Base-by-base conservation (phyloP, 2,113 vertebrate genomes). In the Rhizomys pruinosus region DNA sequence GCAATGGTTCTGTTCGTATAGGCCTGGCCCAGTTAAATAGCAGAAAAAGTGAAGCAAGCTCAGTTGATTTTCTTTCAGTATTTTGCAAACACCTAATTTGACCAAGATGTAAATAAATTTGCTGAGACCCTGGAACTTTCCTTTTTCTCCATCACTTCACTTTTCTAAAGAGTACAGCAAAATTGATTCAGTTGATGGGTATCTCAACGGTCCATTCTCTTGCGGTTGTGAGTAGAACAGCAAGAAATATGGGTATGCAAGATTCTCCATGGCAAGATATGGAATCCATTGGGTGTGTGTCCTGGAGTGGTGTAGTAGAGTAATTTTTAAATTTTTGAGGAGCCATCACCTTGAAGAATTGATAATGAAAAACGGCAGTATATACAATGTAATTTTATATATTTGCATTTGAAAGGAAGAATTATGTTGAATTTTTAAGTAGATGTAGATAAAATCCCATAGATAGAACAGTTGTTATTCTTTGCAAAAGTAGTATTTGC, bases 81-180 rank as follows among this genome's bases (percentile, higher is more conserved):
- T 69, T 88, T 88, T 92, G 20, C 3, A 91, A 88, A 84, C 47
- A 87, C 44, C 47, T 90, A 79, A 76, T 88, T 93, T 96, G 74
- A 7, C 64, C 69, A 74, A 82, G 19, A 69, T 59, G 74, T 13
- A 93, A 93, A 64, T 69, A 86, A 29, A 22, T 78, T 89, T 86
- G 5, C 9, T 42, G 59, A 91, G 47, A 76, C 79, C 29, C 44
- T 25, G 11, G 87, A 72, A 19, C 17, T 52, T 1, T 92, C 57
- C 39, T 20, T 95, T 73, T 59, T 32, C n/a, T 37, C 3, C 27
- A 2, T 63, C 25, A 42, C 12, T 29, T 80, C 12, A 32, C 29
- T 69, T 69, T 78, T 37, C 47, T 94, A 42, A 94, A 88, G 32
- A 81, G 13, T 37, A 12, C 59, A 22, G 86, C 57, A 69, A 95